Base-by-base conservation (phyloP, 2,888 invertebrate genomes). In the Trisateles emortualis region DNA sequence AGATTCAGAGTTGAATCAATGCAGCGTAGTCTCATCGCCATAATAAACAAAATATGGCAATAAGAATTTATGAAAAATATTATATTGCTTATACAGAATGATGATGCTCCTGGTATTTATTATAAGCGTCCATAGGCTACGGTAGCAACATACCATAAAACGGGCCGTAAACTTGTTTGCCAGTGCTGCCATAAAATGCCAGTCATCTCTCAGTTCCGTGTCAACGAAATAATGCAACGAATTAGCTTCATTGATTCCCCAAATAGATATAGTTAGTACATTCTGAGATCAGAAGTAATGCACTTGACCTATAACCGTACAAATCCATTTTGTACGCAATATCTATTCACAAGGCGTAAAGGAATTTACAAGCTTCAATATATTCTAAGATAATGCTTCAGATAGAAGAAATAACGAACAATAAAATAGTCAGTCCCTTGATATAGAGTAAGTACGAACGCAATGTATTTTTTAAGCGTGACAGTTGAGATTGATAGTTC, bases 401-500 rank as follows among this genome's bases (percentile, higher is more conserved):
- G 50, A 59, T 58, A 52, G 33, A 16, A 49, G 52, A 58, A 57
- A 69, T 67, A 64, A 58, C 55, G 59, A 59, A 45, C 46, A 44
- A 68, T 68, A 72, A 76, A 69, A 72, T 57, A 38, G 6, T 26
- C 38, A 58, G 36, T 61, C 72, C 68, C 72, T 72, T 59, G 49
- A 56, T 43, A 60, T 43, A 48, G 33, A 61, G 43, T 48, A 68
- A 60, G 57, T 58, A 61, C 56, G 66, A 76, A 78, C 74, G 74
- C 79, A 76, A 74, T 80, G 76, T 79, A 76, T 76, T 76, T 80
- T 72, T 79, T 68, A 74, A 71, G 68, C 79, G 77, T 79, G 83
- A 81, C 84, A 80, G 75, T 64, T 52, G 63, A 82, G 83, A 87
- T 84, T 86, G 81, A 87, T 87, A 78, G 79, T 74, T 73, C 50